Base-by-base conservation (phyloP, 2,888 invertebrate species). In the Plagodis dolabraria region DNA sequence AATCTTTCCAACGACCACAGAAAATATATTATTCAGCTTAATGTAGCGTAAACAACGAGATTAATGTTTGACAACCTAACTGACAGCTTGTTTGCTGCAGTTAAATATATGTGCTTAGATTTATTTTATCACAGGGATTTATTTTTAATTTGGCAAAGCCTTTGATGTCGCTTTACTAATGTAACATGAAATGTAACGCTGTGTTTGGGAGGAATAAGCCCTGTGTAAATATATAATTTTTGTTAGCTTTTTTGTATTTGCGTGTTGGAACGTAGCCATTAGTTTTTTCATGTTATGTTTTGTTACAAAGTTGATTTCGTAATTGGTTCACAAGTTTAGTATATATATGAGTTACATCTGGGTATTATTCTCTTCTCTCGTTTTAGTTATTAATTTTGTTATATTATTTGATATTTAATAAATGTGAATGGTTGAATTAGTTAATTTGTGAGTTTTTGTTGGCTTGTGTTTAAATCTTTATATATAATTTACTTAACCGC, bases 251-350 rank as follows among this genome's bases (percentile, higher is more conserved):
- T 77, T 73, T 68, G 71, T 71, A 75, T 71, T 53, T 65, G 68
- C 67, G 70, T 71, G 75, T 80, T 73, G 71, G 73, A 74, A 72
- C 73, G 58, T 63, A 54, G 73, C 77, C 77, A 79, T 82, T 79
- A 74, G 71, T 72, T 73, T 66, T 22, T 22, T 22, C 22, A 22
- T 69, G 56, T 60, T 48, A 57, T 64, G 66, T 67, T 68, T 64
- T 68, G 22, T 68, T 64, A 62, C 63, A 64, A 65, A 71, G 63
- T 70, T 63, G 53, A 74, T 72, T 66, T 58, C 43, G 57, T 70
- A 74, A 74, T 67, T 63, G 67, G 47, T 53, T 53, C 57, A 66
- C 66, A 67, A 60, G 64, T 73, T 68, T 65, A 60, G 58, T 61
- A 45, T 59, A 48, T 61, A 45, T 59, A 48, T 40, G 44, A 50